phyloP scores from a whole-genome alignment of 2,113 vertebrate genomes.

The Ammodytes dubius region DNA sequence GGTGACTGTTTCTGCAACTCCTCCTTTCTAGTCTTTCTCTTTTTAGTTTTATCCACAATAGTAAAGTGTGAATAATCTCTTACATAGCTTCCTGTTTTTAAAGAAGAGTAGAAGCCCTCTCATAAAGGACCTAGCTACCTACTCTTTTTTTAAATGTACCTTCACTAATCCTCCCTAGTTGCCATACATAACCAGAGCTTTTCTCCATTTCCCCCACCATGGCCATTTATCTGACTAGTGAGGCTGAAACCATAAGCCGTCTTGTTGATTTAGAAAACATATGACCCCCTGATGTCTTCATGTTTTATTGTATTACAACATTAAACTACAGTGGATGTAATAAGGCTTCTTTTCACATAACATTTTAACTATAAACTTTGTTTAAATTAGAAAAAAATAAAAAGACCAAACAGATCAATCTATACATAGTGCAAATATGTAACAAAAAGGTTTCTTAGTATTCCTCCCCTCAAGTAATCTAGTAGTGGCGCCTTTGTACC shows the following conservation, averaged over 20 bases:
- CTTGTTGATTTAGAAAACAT: neutral
- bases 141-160: conserved; percentile 6
- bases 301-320: neutral
- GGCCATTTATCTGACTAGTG: neutral
- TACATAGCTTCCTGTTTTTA: neutral
- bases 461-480: neutral
- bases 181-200: neutral
- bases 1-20: conserved; percentile 79
- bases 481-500: neutral
- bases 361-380: no score
- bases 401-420: neutral
- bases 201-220: neutral
- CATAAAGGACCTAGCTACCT: no score
- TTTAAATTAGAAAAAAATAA: no score
- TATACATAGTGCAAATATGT: neutral
- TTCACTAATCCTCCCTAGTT: neutral
- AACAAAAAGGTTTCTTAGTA: neutral
- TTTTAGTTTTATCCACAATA: neutral
- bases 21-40: neutral
- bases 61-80: neutral
- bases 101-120: no score
- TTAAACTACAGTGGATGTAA: no score
- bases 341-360: neutral
- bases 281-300: neutral
- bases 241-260: neutral